A percentile compares a stretch with the other conserved stretches of the same genome.
These are phyloP conservation scores for Sisyra nigra DNA, from an alignment of 2,888 invertebrate species.

Conservation along the genomic window DNA sequence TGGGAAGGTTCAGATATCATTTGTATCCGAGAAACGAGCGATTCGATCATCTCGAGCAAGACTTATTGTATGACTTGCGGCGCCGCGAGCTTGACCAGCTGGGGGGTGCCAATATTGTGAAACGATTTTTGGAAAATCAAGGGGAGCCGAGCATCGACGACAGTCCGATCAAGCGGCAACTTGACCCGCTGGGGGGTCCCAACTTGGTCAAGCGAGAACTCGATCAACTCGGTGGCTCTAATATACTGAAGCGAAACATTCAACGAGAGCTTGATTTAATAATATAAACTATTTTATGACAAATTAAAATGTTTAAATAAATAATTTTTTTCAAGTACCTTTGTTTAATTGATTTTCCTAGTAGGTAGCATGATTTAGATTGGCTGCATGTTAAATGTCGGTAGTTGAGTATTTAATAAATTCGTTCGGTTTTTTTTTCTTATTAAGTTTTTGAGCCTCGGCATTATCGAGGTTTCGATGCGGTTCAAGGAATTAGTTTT, in stretches of 20 bases:
- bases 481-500: too few relatives aligned
- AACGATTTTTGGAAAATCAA: not conserved
- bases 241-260: constrained; percentile 2
- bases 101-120: constrained; percentile 4
- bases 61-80: too few relatives aligned
- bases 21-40: too few relatives aligned
- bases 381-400: too few relatives aligned
- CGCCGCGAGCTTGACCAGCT: constrained; percentile 1
- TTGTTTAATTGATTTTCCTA: too few relatives aligned
- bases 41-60: too few relatives aligned
- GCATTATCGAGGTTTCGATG: too few relatives aligned
- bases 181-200: constrained; percentile 3
- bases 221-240: not conserved
- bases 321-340: not conserved
- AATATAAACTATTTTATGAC: not conserved
- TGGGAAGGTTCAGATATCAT: too few relatives aligned
- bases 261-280: too few relatives aligned
- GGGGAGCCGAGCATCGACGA: not conserved
- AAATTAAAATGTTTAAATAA: not conserved
- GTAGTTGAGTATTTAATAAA: not conserved
- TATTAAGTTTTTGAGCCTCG: too few relatives aligned
- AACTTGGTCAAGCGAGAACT: constrained; percentile 4
- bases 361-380: too few relatives aligned
- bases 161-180: constrained; percentile 1
- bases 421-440: too few relatives aligned